phyloP scores from a whole-genome alignment of 1,140 invertebrate species.

The Cyclargus thomasi region DNA sequence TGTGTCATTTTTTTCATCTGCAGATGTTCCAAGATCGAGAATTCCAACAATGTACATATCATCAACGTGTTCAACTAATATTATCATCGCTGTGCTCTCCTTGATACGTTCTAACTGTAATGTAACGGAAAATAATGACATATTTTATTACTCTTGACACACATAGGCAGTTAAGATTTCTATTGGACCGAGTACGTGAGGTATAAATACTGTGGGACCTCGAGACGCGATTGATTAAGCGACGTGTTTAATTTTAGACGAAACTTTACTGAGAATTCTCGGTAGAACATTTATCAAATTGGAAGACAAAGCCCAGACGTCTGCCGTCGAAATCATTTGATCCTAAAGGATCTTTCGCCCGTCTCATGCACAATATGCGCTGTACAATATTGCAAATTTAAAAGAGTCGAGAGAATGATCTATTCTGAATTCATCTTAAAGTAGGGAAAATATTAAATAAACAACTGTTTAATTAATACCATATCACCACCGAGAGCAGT shows the following conservation, averaged over 20 bases:
- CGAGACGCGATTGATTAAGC: background rate
- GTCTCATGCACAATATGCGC: too few relatives aligned
- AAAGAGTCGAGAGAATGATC: background rate
- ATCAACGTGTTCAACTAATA: background rate
- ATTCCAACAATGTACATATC: background rate
- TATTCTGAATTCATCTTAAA: too few relatives aligned
- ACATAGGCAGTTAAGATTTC: slow-evolving; percentile 5
- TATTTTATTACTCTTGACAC: slow-evolving; percentile 15
- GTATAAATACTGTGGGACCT: background rate
- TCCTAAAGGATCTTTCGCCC: background rate
- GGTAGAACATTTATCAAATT: background rate
- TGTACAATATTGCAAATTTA: background rate
- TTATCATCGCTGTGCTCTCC: background rate
- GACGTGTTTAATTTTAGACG: background rate
- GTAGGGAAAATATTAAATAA: too few relatives aligned
- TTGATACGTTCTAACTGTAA: background rate
- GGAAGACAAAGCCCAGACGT: background rate
- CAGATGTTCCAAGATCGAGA: background rate
- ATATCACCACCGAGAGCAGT: background rate
- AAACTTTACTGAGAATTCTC: background rate
- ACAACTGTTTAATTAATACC: too few relatives aligned
- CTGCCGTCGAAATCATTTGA: background rate
- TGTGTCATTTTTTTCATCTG: background rate
- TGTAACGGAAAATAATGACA: slow-evolving; percentile 4
- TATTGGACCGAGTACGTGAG: slow-evolving; percentile 2